These are phyloP conservation scores for Ceraclea dissimilis DNA, from an alignment of 2,888 invertebrate genomes.

Conservation along the genomic window DNA sequence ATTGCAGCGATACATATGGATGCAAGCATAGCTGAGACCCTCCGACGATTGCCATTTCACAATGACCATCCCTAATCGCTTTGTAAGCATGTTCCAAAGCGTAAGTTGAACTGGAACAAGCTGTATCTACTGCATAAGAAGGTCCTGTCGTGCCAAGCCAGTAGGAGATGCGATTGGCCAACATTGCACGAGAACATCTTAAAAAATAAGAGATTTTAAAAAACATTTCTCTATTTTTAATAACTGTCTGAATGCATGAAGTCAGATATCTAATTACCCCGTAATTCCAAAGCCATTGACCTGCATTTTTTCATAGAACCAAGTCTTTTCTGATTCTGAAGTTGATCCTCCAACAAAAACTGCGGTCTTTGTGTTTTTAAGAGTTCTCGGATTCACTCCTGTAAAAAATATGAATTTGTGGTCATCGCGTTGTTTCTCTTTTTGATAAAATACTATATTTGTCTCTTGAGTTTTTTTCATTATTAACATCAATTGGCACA, in stretches of 20 bases:
- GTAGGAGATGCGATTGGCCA: constrained; percentile 85
- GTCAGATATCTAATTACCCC: constrained; percentile 34
- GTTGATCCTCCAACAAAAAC: constrained; percentile 73
- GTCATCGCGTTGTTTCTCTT: neutral
- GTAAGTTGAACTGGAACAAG: constrained; percentile 86
- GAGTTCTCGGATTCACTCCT: constrained; percentile 60
- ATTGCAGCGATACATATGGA: constrained; percentile 84
- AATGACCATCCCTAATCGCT: constrained; percentile 69
- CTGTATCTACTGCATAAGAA: constrained; percentile 83
- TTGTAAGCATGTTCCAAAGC: constrained; percentile 78
- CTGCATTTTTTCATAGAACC: constrained; percentile 62
- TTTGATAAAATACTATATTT: no score
- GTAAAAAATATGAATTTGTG: constrained; percentile 9
- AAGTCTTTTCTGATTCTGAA: constrained; percentile 68
- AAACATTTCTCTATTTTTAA: no score
- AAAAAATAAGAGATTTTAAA: neutral
- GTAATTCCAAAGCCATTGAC: constrained; percentile 50
- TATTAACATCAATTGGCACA: no score
- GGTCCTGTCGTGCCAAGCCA: constrained; percentile 84
- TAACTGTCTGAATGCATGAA: no score
- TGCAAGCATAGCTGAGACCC: constrained; percentile 80
- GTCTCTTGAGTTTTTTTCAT: no score
- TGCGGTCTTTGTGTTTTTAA: constrained; percentile 67
- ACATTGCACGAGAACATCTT: constrained; percentile 84
- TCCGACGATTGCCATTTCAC: constrained; percentile 85